Conservation (phyloP, 2,888 invertebrate species). For the Pandemis corylana region DNA sequence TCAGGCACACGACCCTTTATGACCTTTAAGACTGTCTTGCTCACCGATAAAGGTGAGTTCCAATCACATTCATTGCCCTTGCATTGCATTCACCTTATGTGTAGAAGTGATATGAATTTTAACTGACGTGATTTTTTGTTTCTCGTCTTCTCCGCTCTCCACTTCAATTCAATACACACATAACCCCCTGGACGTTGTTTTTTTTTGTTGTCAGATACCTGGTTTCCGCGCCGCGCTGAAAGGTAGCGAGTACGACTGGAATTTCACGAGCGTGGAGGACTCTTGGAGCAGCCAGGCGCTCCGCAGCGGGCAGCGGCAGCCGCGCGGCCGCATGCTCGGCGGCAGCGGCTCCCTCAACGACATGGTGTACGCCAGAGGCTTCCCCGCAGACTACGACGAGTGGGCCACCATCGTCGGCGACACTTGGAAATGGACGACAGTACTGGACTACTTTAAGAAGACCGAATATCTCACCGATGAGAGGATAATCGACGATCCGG, state of each 20-base stretch:
- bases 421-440: slow-evolving; percentile 67
- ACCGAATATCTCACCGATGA: slow-evolving; percentile 70
- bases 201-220: slow-evolving; percentile 61
- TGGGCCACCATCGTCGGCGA: slow-evolving; percentile 64
- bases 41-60: no score
- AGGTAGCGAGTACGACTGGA: slow-evolving; percentile 68
- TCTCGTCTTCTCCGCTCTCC: no score
- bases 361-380: slow-evolving; percentile 75
- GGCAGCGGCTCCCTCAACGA: slow-evolving; percentile 73
- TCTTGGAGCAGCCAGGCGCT: slow-evolving; percentile 63
- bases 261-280: slow-evolving; percentile 67
- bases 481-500: slow-evolving; percentile 59
- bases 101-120: no score
- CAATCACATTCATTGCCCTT: no score
- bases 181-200: background rate
- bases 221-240: slow-evolving; percentile 59
- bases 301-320: slow-evolving; percentile 62
- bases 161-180: no score
- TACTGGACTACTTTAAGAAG: slow-evolving; percentile 69
- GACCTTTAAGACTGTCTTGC: no score
- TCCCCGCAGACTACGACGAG: slow-evolving; percentile 69
- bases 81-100: no score
- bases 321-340: slow-evolving; percentile 72
- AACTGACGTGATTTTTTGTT: no score
- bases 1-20: no score